phyloP scores from a whole-genome alignment of 1,140 invertebrate species.

The Drosophila simulans region DNA sequence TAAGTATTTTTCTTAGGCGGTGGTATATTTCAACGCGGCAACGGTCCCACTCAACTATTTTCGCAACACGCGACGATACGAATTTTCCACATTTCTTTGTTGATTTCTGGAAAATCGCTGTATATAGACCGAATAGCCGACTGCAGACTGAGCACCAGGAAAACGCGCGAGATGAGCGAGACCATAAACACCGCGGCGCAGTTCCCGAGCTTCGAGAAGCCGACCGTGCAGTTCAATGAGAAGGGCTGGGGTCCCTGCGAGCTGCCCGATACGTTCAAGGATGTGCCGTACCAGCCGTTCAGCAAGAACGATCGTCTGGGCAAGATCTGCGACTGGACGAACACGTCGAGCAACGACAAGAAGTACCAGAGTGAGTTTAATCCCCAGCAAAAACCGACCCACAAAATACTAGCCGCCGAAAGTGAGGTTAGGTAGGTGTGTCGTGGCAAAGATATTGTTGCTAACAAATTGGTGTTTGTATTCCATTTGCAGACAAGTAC shows the following conservation, averaged over 20 bases:
- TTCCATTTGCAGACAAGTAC: slow-evolving; percentile 92
- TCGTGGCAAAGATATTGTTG: slow-evolving; percentile 66
- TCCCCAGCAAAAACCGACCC: background rate
- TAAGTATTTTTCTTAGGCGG: too few relatives aligned
- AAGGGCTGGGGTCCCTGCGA: slow-evolving; percentile 97
- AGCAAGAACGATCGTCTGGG: slow-evolving; percentile 98
- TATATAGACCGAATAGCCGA: slow-evolving; percentile 20
- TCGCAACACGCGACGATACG: slow-evolving; percentile 29
- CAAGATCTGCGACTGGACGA: slow-evolving; percentile 99
- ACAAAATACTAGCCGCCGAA: slow-evolving; percentile 11
- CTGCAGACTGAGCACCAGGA: slow-evolving; percentile 15
- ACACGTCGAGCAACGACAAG: slow-evolving; percentile 96
- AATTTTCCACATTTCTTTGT: slow-evolving; percentile 23
- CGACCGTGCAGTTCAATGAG: slow-evolving; percentile 82
- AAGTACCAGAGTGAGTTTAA: slow-evolving; percentile 95
- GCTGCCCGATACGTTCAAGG: slow-evolving; percentile 97
- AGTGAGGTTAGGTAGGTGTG: slow-evolving; percentile 75
- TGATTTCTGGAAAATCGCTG: slow-evolving; percentile 14
- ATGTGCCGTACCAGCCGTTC: slow-evolving; percentile 99
- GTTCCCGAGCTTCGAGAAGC: slow-evolving; percentile 79
- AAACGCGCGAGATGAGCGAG: slow-evolving; percentile 72
- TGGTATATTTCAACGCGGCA: background rate
- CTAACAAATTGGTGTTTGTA: background rate
- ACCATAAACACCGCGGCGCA: slow-evolving; percentile 71
- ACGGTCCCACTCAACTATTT: background rate